A percentile compares a stretch with the other conserved stretches of the same genome.
These are phyloP conservation scores for Ichneumon xanthorius DNA, from an alignment of 2,888 invertebrate species.

Conservation along the genomic window DNA sequence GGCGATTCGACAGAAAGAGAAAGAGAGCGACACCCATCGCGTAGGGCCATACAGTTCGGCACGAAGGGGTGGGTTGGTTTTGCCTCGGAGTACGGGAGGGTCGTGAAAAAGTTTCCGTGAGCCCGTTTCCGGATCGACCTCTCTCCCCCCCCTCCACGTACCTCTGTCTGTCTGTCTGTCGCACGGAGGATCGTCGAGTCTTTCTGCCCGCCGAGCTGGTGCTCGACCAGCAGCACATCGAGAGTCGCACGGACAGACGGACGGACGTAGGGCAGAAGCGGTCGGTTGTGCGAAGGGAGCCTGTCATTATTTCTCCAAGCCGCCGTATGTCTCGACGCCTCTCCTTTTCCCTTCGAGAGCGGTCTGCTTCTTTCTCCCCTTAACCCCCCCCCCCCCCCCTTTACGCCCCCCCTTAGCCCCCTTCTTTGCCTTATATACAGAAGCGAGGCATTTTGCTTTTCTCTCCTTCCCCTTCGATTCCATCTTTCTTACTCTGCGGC, in stretches of 20 bases:
- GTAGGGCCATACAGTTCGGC: neutral
- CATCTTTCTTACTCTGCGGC: constrained; percentile 29
- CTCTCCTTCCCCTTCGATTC: constrained; percentile 2
- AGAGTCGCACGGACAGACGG: constrained; percentile 59
- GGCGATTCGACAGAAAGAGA: constrained; percentile 52
- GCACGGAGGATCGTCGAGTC: constrained; percentile 22
- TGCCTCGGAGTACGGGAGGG: constrained; percentile 26
- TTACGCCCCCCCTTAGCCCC: neutral
- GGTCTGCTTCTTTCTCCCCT: constrained; percentile 25
- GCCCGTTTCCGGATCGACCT: constrained; percentile 52
- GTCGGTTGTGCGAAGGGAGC: constrained; percentile 54
- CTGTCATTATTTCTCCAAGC: constrained; percentile 83
- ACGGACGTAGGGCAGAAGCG: constrained; percentile 42
- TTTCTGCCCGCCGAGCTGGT: constrained; percentile 44
- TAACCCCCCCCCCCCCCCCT: neutral
- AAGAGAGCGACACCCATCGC: neutral
- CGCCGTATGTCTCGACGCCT: constrained; percentile 83
- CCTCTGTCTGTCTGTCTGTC: constrained; percentile 47
- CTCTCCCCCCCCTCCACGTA: neutral
- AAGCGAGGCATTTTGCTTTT: constrained; percentile 8
- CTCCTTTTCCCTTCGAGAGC: constrained; percentile 17
- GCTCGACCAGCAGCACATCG: neutral
- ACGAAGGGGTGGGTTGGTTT: constrained; percentile 27
- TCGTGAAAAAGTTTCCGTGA: constrained; percentile 57
- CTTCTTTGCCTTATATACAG: constrained; percentile 28